Conservation (phyloP, 2,888 invertebrate genomes). For the Leptopterna dolabrata region DNA sequence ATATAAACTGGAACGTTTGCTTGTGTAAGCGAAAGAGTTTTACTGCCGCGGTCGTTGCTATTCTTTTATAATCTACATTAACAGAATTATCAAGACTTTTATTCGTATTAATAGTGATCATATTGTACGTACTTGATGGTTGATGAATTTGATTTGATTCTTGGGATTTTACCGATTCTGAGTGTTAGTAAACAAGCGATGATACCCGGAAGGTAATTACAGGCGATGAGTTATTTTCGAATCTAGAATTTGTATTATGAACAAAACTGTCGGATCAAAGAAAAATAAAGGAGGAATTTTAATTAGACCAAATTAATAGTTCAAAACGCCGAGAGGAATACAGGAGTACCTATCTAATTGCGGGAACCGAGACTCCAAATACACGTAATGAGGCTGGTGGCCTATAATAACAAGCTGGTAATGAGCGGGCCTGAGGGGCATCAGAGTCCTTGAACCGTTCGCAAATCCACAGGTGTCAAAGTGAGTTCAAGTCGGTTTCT, state of each 20-base stretch:
- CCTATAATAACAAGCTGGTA: constrained; percentile 29
- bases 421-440: background rate
- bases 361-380: background rate
- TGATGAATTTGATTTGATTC: too few species aligned
- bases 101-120: too few species aligned
- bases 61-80: too few species aligned
- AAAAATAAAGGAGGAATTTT: constrained; percentile 26
- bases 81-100: too few species aligned
- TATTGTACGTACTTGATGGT: too few species aligned
- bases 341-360: constrained; percentile 4
- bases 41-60: too few species aligned
- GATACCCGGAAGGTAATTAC: background rate
- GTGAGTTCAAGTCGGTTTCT: background rate
- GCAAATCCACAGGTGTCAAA: constrained; percentile 1
- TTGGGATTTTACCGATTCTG: background rate
- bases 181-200: background rate
- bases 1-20: too few species aligned
- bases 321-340: background rate
- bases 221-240: background rate
- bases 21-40: too few species aligned
- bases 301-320: constrained; percentile 25
- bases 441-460: constrained; percentile 19
- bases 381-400: background rate
- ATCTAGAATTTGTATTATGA: background rate
- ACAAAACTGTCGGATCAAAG: background rate